phyloP scores from a whole-genome alignment of 2,888 invertebrate genomes.

The Gari tellinella region DNA sequence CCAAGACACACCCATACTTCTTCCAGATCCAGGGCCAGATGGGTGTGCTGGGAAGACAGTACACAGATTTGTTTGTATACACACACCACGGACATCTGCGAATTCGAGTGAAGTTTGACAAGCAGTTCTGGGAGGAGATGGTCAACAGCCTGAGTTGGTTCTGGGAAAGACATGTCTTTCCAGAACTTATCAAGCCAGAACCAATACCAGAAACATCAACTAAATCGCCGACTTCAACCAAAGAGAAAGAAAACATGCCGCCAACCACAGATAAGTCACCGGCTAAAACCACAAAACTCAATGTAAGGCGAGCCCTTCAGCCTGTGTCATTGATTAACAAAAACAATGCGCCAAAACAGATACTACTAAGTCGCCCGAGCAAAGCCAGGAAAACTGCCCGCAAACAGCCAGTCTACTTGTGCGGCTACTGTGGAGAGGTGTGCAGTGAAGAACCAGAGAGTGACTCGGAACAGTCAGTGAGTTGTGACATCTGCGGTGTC shows the following conservation, averaged over 20 bases:
- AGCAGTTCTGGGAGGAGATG: conserved; percentile 8
- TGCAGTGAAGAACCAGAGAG: conserved; percentile 11
- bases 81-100: conserved; percentile 17
- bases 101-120: conserved; percentile 13
- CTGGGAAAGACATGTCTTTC: conserved; percentile 13
- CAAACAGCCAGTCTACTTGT: conserved; percentile 13
- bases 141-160: conserved; percentile 25
- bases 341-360: background rate
- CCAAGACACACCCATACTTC: conserved; percentile 18
- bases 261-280: no score
- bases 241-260: no score
- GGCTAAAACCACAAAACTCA: background rate
- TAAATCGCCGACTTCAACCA: no score
- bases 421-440: conserved; percentile 16
- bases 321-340: background rate
- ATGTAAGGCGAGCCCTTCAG: background rate
- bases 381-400: background rate
- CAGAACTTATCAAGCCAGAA: background rate
- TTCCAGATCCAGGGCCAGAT: conserved; percentile 37
- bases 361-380: conserved; percentile 2
- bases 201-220: no score
- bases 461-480: conserved; percentile 25
- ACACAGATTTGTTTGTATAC: conserved; percentile 29
- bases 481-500: conserved; percentile 25
- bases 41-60: conserved; percentile 19